Conservation (phyloP, 1,140 invertebrate species). For the Plutomurus gul region DNA sequence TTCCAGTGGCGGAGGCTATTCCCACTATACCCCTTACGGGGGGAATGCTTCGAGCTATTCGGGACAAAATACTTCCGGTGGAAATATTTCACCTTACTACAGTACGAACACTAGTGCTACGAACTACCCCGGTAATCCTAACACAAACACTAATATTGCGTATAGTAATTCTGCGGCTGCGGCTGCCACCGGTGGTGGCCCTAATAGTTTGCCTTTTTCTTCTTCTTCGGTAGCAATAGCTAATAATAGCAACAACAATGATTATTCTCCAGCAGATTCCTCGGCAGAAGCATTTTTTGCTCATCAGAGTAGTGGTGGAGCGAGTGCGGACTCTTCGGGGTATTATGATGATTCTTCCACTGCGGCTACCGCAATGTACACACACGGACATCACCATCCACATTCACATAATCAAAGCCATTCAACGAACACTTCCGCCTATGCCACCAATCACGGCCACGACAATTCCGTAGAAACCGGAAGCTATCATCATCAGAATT, state of each 20-base stretch:
- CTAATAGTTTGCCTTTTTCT: constrained; percentile 31
- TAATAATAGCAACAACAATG: constrained; percentile 25
- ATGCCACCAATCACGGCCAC: neutral
- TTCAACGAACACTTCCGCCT: neutral
- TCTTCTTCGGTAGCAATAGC: constrained; percentile 1
- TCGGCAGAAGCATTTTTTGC: constrained; percentile 3
- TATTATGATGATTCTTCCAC: constrained; percentile 15
- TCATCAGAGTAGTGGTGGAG: neutral
- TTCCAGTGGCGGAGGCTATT: constrained; percentile 17
- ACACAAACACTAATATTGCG: neutral
- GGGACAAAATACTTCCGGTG: neutral
- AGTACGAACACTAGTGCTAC: neutral
- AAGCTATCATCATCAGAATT: constrained; percentile 33
- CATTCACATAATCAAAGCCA: constrained; percentile 41
- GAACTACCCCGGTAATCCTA: constrained; percentile 17
- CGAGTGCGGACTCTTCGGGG: neutral
- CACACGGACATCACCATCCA: constrained; percentile 5
- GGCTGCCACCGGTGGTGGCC: neutral
- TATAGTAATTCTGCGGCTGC: constrained; percentile 10
- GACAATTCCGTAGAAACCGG: neutral
- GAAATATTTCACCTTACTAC: constrained; percentile 16
- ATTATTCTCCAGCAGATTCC: constrained; percentile 23
- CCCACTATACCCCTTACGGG: constrained; percentile 39
- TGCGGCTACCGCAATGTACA: neutral
- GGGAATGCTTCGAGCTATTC: constrained; percentile 1